phyloP scores from a whole-genome alignment of 1,140 invertebrate genomes.

The Drosophila nigrodunni region DNA sequence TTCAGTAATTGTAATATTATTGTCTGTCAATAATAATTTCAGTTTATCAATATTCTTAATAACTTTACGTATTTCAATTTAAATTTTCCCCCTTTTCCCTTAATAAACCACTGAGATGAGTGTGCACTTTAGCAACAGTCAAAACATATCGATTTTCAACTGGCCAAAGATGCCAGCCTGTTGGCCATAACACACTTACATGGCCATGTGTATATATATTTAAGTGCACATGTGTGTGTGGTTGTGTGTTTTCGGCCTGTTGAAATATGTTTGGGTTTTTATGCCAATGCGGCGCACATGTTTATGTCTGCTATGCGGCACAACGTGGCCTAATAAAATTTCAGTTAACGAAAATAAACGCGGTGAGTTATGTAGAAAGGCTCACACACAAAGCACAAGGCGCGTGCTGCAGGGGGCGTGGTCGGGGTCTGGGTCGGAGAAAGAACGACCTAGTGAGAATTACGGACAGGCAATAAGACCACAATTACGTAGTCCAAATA shows the following conservation, averaged over 20 bases:
- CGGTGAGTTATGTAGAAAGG: constrained; percentile 45
- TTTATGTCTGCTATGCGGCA: constrained; percentile 53
- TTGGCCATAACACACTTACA: constrained; percentile 1
- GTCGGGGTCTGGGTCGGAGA: not conserved
- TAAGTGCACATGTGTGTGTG: not conserved
- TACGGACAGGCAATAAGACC: constrained; percentile 13
- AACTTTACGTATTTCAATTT: constrained; percentile 12
- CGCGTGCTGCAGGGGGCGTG: not conserved
- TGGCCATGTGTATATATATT: no score
- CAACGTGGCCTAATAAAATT: constrained; percentile 71
- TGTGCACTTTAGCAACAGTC: constrained; percentile 32
- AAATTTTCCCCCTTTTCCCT: not conserved
- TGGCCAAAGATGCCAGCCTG: constrained; percentile 22
- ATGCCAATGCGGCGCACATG: constrained; percentile 53
- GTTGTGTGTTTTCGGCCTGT: constrained; percentile 22
- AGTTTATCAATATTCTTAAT: not conserved
- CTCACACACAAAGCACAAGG: not conserved
- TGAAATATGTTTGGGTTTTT: constrained; percentile 44
- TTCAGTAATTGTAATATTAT: not conserved
- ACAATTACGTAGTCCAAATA: constrained; percentile 45
- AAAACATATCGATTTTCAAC: constrained; percentile 66
- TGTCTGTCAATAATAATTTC: not conserved
- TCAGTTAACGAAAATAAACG: constrained; percentile 64
- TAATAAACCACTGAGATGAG: not conserved
- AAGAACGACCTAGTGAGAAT: constrained; percentile 14